Base-by-base conservation (phyloP, 2,888 invertebrate genomes). In the Atethmia centrago region DNA sequence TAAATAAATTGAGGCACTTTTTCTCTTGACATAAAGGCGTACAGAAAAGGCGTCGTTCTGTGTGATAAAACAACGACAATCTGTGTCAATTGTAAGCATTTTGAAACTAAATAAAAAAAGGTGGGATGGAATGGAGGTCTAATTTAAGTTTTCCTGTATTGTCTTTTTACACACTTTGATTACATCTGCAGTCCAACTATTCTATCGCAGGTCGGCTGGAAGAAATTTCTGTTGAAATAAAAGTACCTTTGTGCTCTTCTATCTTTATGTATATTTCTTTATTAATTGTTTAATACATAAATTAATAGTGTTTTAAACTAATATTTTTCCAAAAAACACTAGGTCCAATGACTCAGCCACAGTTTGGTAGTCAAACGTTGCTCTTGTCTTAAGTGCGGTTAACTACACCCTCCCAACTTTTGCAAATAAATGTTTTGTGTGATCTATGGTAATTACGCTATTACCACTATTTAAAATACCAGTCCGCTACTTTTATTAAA, bases 401-500 rank as follows among this genome's bases (percentile, higher is more conserved):
- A 45, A 63, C 19, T 74, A 28, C 25, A 9, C 12, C 16, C 31
- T 25, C 16, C 16, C 45, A 31, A 58, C 49, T 84, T 75, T 76
- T 69, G 47, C 55, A 55, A 63, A 80, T 71, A 66, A 62, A 65
- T 66, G 55, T 70, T 40, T 3, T 7, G 36, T 55, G 31, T 74
- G 80, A 66, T 62, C 53, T 66, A 71, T 53, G 59, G 53, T 49
- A 71, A 79, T 79, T 53, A 55, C 47, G n/a, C 25, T 62, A 62
- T 55, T n/a, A 58, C 47, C 63, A 49, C 8, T 40, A 42, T 69
- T 59, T n/a, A n/a, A n/a, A n/a, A n/a, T n/a, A n/a, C n/a, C n/a
- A n/a, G n/a, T n/a, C n/a, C n/a, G n/a, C n/a, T n/a, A n/a, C 66
- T 71, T 82, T 71, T 80, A 82, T 76, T 84, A 76, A 80, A 80